Conservation (phyloP, 2,113 vertebrate species). For the Cyphomyrus plagiostoma region DNA sequence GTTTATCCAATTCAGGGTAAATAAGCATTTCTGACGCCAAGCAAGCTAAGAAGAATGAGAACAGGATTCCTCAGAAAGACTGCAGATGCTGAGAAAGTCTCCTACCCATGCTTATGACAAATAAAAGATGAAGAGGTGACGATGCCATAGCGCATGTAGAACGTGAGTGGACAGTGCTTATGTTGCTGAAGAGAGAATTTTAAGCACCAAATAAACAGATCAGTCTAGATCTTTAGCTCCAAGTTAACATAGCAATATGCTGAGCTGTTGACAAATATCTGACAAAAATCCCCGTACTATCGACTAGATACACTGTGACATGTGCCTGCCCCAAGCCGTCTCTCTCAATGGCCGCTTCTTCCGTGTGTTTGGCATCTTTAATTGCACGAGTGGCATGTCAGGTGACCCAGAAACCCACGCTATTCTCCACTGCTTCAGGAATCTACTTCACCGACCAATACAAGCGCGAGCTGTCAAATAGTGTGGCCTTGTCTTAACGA, state of each 20-base stretch:
- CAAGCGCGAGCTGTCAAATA: not conserved
- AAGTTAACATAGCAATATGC: not conserved
- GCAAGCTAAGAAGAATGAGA: not conserved
- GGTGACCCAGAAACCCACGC: not conserved
- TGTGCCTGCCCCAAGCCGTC: not conserved
- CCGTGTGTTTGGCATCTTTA: not conserved
- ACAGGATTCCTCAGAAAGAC: not conserved
- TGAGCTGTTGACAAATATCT: not conserved
- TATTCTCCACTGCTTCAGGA: not conserved
- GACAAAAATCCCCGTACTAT: not conserved
- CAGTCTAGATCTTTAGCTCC: not conserved
- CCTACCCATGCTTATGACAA: not conserved
- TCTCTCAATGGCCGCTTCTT: not conserved
- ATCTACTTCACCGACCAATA: not conserved
- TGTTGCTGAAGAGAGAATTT: not conserved
- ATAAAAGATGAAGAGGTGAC: not conserved
- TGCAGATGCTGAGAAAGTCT: not conserved
- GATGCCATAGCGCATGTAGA: not conserved
- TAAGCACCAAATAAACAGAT: not conserved
- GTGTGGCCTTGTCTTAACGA: not conserved
- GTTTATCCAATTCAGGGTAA: not conserved
- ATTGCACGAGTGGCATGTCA: not conserved
- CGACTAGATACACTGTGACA: not conserved
- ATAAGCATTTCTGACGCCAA: not conserved
- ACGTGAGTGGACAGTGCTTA: too few relatives aligned